Conservation (phyloP, 2,888 invertebrate species). For the Petrolisthes cinctipes region DNA sequence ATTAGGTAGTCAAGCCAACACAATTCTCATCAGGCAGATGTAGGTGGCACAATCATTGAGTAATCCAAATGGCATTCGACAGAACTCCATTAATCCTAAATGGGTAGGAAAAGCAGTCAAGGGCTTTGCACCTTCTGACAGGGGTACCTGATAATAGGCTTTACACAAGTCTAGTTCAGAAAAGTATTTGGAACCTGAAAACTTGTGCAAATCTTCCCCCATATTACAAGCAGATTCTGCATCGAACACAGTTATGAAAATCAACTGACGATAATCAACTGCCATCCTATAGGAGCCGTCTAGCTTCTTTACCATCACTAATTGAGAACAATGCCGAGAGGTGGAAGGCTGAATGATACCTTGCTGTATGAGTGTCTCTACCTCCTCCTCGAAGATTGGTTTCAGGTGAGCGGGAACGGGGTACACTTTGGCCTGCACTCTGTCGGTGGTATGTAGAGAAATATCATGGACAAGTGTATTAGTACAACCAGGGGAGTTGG, state of each 20-base stretch:
- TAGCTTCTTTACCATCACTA: neutral
- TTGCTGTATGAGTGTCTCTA: neutral
- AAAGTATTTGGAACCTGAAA: conserved; percentile 19
- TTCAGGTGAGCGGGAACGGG: conserved; percentile 1
- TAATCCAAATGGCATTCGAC: conserved; percentile 33
- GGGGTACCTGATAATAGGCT: conserved; percentile 25
- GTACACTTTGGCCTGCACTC: no score
- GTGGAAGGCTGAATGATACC: neutral
- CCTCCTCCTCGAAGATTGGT: neutral
- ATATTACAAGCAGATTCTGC: conserved; percentile 23
- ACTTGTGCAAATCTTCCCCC: conserved; percentile 23
- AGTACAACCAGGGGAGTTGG: no score
- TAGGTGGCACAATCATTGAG: conserved; percentile 32
- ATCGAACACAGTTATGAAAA: neutral
- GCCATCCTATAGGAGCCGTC: conserved; percentile 5
- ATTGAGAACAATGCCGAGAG: neutral
- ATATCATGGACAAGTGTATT: no score
- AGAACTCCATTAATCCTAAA: conserved; percentile 39
- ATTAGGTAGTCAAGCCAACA: no score
- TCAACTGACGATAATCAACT: neutral
- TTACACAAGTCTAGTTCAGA: no score
- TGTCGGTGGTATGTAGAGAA: no score
- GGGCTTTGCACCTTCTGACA: neutral
- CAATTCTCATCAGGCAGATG: no score
- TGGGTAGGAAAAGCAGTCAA: conserved; percentile 34